Evolutionary conservation across 2,888 invertebrate genomes (phyloP), one percentile per base, ranked within the genome.

Genomic region (Choreutis nemorana): DNA sequence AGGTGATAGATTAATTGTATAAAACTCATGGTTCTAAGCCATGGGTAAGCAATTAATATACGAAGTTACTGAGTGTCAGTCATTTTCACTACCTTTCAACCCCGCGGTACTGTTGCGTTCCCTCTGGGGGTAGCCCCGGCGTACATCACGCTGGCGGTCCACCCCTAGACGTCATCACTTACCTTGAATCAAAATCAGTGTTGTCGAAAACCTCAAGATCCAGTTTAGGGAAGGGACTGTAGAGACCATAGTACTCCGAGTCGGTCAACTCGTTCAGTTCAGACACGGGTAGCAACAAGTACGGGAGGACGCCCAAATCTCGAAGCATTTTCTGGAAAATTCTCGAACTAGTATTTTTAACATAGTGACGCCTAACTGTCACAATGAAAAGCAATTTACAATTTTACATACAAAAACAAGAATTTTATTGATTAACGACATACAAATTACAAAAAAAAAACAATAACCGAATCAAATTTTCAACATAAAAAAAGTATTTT

Each of bases 141-240:
- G 20, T 2, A 2, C 8, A n/a, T n/a, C 20, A 1, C 20, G n/a
- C 3, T n/a, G 7, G n/a, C 2, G 20, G 20, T 7, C 20, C n/a
- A 7, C n/a, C n/a, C 8, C 20, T n/a, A 4, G 14, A 14, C 4
- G 13, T n/a, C n/a, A n/a, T n/a, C 14, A 44, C 54, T 43, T n/a
- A 77, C 78, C 78, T 62, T 41, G 72, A 68, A 31, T 78, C 78
- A 36, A 63, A 77, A 25, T 78, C 75, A 0, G 66, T 72, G 33
- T 78, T 75, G 36, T 78, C 78, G 30, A 78, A 78, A 20, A 68
- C 55, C 28, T 75, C 67, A 22, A 78, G 39, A 8, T 68, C 70
- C 5, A 78, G 45, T 34, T 67, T 68, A 0, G 77, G 77, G 33
- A 56, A 72, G 0, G 55, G 54, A 26, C 70, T 71, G 41, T 67